Conservation (phyloP, 2,113 vertebrate genomes). For the Redunca redunca region DNA sequence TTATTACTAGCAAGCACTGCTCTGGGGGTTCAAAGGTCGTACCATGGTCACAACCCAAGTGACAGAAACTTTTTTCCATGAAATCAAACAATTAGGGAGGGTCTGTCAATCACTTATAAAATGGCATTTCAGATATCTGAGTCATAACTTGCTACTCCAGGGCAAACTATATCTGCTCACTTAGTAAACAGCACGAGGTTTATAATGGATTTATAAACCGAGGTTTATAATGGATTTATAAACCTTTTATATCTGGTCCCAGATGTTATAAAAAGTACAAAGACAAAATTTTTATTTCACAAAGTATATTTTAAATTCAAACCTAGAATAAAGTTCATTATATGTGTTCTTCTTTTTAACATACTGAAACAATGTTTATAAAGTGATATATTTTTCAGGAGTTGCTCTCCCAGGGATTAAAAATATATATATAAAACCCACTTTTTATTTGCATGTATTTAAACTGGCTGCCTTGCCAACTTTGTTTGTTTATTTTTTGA, state of each 20-base stretch:
- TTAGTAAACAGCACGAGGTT: not conserved
- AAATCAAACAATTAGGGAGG: conserved; percentile 38
- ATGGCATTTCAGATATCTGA: not conserved
- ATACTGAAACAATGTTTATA: not conserved
- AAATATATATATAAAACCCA: no score
- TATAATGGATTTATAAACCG: not conserved
- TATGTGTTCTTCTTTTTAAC: not conserved
- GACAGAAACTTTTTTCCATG: conserved; percentile 53
- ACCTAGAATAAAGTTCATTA: not conserved
- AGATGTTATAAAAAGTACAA: not conserved
- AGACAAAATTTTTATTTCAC: not conserved
- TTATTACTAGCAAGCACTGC: not conserved
- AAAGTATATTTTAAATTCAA: not conserved
- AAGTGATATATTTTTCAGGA: not conserved
- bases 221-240: not conserved
- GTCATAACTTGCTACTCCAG: not conserved
- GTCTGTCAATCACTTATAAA: not conserved
- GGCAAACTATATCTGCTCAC: not conserved
- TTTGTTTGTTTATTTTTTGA: not conserved
- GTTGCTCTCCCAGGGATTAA: not conserved
- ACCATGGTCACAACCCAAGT: conserved; percentile 5
- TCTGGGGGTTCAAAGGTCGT: conserved; percentile 46
- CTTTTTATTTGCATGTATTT: not conserved
- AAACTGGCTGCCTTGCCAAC: not conserved
- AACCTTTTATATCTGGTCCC: not conserved